Percentiles rank a stretch among this genome's conserved stretches.
These are phyloP conservation scores for Ctenochaetus hawaiiensis DNA, from an alignment of 2,797 vertebrate species.

Conservation along the genomic window DNA sequence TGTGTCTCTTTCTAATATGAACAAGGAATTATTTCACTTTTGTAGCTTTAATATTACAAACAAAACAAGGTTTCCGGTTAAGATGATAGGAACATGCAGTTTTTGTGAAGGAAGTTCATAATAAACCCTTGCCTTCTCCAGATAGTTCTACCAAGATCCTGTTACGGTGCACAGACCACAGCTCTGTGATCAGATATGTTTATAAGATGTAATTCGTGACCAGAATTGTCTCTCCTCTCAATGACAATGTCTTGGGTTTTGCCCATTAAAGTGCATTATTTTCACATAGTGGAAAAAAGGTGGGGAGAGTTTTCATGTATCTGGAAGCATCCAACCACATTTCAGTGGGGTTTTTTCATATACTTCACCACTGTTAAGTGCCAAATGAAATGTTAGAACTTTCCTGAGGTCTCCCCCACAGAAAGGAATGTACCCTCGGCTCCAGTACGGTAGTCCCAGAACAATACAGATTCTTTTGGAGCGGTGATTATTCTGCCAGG, in stretches of 20 bases:
- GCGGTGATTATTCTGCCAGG: conserved; percentile 73
- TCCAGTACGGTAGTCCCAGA: conserved; percentile 76
- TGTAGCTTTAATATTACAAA: conserved; percentile 57
- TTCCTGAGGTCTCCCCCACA: conserved; percentile 81
- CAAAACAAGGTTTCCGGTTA: conserved; percentile 55
- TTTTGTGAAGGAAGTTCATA: conserved; percentile 37
- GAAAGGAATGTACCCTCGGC: conserved; percentile 78
- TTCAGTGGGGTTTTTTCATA: conserved; percentile 62
- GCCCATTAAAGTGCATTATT: conserved; percentile 74
- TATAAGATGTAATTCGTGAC: conserved; percentile 69
- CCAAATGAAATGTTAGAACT: conserved; percentile 80
- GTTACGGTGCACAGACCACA: conserved; percentile 63
- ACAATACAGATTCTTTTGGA: conserved; percentile 80
- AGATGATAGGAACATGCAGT: conserved; percentile 22
- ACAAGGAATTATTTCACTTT: conserved; percentile 42
- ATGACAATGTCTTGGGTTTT: conserved; percentile 68
- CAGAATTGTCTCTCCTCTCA: conserved; percentile 57
- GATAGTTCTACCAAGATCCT: conserved; percentile 54
- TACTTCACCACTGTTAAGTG: conserved; percentile 58
- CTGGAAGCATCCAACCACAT: conserved; percentile 70
- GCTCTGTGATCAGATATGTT: conserved; percentile 69
- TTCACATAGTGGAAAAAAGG: conserved; percentile 42
- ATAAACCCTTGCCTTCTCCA: conserved; percentile 53
- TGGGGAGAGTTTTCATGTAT: conserved; percentile 54
- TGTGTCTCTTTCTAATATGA: conserved; percentile 44